A percentile compares a stretch with the other conserved stretches of the same genome.
These are phyloP conservation scores for Prosopocoilus inquinatus DNA, from an alignment of 2,888 invertebrate genomes.

Conservation along the genomic window DNA sequence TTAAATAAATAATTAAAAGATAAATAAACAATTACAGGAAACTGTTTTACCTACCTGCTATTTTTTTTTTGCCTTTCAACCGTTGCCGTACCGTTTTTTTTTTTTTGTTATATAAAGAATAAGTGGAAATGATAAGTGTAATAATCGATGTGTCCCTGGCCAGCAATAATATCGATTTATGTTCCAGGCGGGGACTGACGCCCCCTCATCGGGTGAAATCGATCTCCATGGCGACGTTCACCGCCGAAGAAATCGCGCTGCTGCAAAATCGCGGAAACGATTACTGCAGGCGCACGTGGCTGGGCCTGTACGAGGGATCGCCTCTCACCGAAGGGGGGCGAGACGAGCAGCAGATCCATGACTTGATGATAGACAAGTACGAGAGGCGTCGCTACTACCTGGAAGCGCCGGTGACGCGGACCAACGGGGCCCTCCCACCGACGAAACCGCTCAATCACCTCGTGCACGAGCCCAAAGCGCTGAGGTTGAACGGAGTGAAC, in stretches of 20 bases:
- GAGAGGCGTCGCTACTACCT: conserved; percentile 78
- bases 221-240: conserved; percentile 97
- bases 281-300: conserved; percentile 88
- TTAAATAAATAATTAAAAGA: no score
- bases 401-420: conserved; percentile 31
- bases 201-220: conserved; percentile 98
- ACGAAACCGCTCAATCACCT: conserved; percentile 2
- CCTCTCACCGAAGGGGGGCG: conserved; percentile 68
- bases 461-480: conserved; percentile 31
- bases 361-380: conserved; percentile 93
- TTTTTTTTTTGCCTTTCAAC: no score
- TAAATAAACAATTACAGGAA: no score
- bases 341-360: conserved; percentile 88
- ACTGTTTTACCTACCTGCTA: no score
- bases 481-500: conserved; percentile 31
- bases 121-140: no score
- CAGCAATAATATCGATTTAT: conserved; percentile 8
- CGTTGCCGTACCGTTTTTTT: no score
- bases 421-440: conserved; percentile 20
- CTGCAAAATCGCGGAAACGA: conserved; percentile 90
- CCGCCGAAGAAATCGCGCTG: conserved; percentile 91
- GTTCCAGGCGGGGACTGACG: conserved; percentile 89
- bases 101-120: no score
- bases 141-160: neutral
- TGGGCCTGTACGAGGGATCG: conserved; percentile 81